phyloP scores from a whole-genome alignment of 1,140 invertebrate genomes.

The Calycopis cecrops region DNA sequence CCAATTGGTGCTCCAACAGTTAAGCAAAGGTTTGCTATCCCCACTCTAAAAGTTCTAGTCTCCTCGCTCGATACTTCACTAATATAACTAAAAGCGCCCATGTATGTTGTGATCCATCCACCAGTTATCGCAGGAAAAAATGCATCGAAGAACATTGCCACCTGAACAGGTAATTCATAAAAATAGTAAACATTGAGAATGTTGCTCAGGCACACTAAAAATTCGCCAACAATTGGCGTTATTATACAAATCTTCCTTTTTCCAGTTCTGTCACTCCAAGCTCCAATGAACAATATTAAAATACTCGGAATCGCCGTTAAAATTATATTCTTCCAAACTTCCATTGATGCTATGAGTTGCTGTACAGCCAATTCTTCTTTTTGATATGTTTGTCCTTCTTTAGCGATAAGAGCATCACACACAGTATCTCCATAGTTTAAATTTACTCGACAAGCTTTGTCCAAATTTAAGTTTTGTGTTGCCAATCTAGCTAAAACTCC shows the following conservation, averaged over 20 bases:
- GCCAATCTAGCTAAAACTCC: conserved; percentile 70
- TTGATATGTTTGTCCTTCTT: conserved; percentile 57
- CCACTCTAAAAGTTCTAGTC: conserved; percentile 87
- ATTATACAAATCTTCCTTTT: conserved; percentile 76
- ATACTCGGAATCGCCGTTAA: conserved; percentile 68
- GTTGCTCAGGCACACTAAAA: conserved; percentile 59
- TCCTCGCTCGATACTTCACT: conserved; percentile 88
- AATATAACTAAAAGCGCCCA: conserved; percentile 93
- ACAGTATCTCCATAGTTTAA: conserved; percentile 64
- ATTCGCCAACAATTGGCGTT: conserved; percentile 74
- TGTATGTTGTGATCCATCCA: conserved; percentile 90
- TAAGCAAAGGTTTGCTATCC: conserved; percentile 87
- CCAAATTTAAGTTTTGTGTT: conserved; percentile 76
- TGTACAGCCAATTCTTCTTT: conserved; percentile 69
- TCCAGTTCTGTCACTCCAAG: conserved; percentile 76
- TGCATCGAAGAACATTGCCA: conserved; percentile 46
- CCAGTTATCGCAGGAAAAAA: conserved; percentile 86
- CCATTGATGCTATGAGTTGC: conserved; percentile 73
- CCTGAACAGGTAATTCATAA: conserved; percentile 63
- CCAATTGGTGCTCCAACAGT: conserved; percentile 86
- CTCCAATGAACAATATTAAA: conserved; percentile 76
- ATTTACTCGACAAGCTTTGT: conserved; percentile 79
- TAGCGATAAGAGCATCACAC: conserved; percentile 71
- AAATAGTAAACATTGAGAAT: conserved; percentile 73
- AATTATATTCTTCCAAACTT: conserved; percentile 66